phyloP scores from a whole-genome alignment of 2,888 invertebrate genomes.

The Junonia oenone region DNA sequence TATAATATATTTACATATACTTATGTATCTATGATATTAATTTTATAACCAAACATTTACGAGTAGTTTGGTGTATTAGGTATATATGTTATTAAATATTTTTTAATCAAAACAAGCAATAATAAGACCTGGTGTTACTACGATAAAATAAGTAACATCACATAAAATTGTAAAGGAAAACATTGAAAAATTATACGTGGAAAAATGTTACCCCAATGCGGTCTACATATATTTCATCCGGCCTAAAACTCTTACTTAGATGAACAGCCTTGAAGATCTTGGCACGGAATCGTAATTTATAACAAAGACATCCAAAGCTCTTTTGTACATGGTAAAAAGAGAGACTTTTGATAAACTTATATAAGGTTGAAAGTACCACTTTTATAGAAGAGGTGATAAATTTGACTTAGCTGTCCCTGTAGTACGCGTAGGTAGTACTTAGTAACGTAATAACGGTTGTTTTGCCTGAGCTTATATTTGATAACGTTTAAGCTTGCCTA shows the following conservation, averaged over 20 bases:
- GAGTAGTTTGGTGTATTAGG: too few species aligned
- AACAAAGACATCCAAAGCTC: background rate
- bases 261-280: background rate
- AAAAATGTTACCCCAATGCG: background rate
- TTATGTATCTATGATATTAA: too few species aligned
- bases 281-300: background rate
- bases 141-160: too few species aligned
- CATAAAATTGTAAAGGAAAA: too few species aligned
- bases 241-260: background rate
- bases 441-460: constrained; percentile 49
- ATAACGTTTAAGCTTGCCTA: constrained; percentile 40
- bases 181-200: too few species aligned
- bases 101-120: too few species aligned
- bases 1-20: too few species aligned
- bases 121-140: too few species aligned
- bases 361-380: background rate
- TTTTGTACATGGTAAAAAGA: constrained; percentile 1
- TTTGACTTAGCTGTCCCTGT: background rate
- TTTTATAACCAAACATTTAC: too few species aligned
- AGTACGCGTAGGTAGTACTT: constrained; percentile 11
- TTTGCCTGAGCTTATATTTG: constrained; percentile 68
- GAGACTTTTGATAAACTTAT: constrained; percentile 2
- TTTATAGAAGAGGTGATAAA: background rate
- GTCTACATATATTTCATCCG: background rate
- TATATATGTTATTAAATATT: too few species aligned